Evolutionary conservation across 2,888 invertebrate genomes (phyloP).

Genomic region (Erebia aethiops): DNA sequence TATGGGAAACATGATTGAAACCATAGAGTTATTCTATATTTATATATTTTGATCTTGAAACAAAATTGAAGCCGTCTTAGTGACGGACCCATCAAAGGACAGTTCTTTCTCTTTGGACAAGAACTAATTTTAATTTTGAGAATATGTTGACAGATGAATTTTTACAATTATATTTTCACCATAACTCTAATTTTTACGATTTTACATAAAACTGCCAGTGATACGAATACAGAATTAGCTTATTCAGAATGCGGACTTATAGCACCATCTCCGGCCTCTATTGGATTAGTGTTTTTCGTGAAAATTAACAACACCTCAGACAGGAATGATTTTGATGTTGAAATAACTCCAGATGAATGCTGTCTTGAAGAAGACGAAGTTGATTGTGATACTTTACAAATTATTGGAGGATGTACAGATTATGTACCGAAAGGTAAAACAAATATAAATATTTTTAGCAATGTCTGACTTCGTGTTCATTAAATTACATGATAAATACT

Average conservation of each 20-base stretch:
- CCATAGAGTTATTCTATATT: no score
- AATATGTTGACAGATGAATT: conserved; percentile 57
- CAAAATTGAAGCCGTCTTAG: no score
- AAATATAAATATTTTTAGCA: not conserved
- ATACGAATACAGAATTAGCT: conserved; percentile 47
- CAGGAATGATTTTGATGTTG: conserved; percentile 52
- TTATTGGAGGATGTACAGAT: conserved; percentile 54
- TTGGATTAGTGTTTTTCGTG: conserved; percentile 57
- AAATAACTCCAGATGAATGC: conserved; percentile 60
- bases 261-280: conserved; percentile 44
- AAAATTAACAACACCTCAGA: conserved; percentile 58
- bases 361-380: conserved; percentile 51
- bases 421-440: conserved; percentile 55
- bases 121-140: conserved; percentile 1
- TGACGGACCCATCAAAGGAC: no score
- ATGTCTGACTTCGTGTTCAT: not conserved
- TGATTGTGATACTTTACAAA: conserved; percentile 58
- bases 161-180: conserved; percentile 61
- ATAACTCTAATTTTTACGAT: conserved; percentile 50
- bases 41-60: no score
- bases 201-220: conserved; percentile 42
- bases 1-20: no score
- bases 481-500: not conserved
- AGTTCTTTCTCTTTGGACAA: not conserved
- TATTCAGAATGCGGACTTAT: conserved; percentile 50